Conservation (phyloP, 2,797 vertebrate species). For the Eleutherodactylus coqui region DNA sequence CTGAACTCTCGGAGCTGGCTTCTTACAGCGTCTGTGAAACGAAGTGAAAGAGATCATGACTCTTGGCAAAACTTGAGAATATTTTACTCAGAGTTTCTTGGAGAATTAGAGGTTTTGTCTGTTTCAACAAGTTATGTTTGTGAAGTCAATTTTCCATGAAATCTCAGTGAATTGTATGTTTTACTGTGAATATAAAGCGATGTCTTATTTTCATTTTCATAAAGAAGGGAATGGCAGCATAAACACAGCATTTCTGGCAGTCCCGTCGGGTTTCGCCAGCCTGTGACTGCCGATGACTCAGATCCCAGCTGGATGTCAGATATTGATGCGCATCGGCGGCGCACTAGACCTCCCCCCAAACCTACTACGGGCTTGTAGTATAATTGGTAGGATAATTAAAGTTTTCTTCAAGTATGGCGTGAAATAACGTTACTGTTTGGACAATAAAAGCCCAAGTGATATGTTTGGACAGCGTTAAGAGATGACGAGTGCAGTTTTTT, state of each 20-base stretch:
- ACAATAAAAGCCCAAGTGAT: conserved; percentile 54
- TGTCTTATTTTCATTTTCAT: conserved; percentile 3
- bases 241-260: conserved; percentile 6
- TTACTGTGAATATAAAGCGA: not conserved
- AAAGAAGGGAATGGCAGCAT: conserved; percentile 5
- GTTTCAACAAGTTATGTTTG: conserved; percentile 41
- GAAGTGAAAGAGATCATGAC: conserved; percentile 34
- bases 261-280: not conserved
- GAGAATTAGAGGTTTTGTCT: conserved; percentile 39
- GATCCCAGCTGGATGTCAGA: conserved; percentile 19
- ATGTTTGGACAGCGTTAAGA: conserved; percentile 66
- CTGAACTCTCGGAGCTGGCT: conserved; percentile 33
- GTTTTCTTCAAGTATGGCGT: conserved; percentile 12
- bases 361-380: not conserved
- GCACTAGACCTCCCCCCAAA: not conserved
- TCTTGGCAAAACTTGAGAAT: conserved; percentile 41
- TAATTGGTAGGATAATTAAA: conserved; percentile 8
- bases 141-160: conserved; percentile 19
- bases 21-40: conserved; percentile 36
- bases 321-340: not conserved
- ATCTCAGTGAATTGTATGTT: conserved; percentile 8
- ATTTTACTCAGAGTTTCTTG: conserved; percentile 42
- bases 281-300: conserved; percentile 2
- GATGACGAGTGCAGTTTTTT: conserved; percentile 65
- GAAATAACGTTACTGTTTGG: not conserved